These are phyloP conservation scores for Holothuria leucospilota DNA, from an alignment of 53 echinoderm and acorn worm species.

Conservation along the genomic window DNA sequence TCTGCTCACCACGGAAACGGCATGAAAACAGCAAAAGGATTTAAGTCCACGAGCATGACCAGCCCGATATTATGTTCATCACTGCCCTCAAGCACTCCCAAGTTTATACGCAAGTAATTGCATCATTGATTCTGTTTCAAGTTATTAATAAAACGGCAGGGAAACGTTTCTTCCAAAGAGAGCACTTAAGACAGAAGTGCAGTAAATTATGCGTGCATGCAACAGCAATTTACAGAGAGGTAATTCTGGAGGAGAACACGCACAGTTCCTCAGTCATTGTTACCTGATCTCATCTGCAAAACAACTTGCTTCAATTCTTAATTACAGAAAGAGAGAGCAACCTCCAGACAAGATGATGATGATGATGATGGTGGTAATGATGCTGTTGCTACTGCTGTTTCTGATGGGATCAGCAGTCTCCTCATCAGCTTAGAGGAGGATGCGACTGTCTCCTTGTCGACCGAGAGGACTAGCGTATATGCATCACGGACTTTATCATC, in stretches of 20 bases:
- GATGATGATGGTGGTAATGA: too few relatives aligned
- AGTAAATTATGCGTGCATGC: conserved; percentile 48
- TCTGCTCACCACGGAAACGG: conserved; percentile 40
- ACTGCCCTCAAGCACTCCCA: conserved; percentile 27
- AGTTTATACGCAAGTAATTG: conserved; percentile 47
- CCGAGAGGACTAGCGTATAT: too few relatives aligned
- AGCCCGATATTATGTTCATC: conserved; percentile 41
- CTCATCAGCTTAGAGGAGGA: too few relatives aligned
- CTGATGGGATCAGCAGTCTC: too few relatives aligned
- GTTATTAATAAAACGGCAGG: conserved; percentile 40
- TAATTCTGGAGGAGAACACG: conserved; percentile 41
- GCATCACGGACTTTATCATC: too few relatives aligned
- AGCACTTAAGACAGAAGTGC: conserved; percentile 28
- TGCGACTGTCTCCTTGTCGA: too few relatives aligned
- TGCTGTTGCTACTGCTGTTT: too few relatives aligned
- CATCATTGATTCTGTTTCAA: conserved; percentile 50
- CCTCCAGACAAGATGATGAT: too few relatives aligned
- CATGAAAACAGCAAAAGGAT: conserved; percentile 44
- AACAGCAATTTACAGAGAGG: conserved; percentile 45
- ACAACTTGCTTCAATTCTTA: conserved; percentile 26
- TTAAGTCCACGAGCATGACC: conserved; percentile 37
- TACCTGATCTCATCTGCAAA: conserved; percentile 41
- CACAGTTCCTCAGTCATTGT: conserved; percentile 32
- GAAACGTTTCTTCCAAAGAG: conserved; percentile 14
- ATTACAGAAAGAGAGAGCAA: conserved; percentile 2